Conservation (phyloP, 1,140 invertebrate species). For the Homalodisca vitripennis region DNA sequence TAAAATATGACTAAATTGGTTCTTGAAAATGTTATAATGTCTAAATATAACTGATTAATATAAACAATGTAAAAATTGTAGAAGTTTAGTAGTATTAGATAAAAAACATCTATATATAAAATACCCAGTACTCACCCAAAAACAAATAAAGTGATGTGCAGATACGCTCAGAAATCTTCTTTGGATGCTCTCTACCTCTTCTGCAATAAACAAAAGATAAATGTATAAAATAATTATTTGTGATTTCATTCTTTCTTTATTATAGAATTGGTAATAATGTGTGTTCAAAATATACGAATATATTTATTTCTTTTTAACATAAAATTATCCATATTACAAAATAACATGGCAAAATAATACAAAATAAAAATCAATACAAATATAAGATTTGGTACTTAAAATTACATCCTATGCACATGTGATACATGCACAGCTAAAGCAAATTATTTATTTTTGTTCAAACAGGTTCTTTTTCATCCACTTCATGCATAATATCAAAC, state of each 20-base stretch:
- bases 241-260: background rate
- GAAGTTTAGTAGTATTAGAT: background rate
- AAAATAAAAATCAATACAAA: background rate
- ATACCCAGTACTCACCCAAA: slow-evolving; percentile 48
- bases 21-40: background rate
- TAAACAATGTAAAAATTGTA: background rate
- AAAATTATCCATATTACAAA: background rate
- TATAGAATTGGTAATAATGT: background rate
- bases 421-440: no score
- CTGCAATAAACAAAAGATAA: slow-evolving; percentile 35
- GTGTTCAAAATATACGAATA: background rate
- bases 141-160: slow-evolving; percentile 50
- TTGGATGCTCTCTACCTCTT: slow-evolving; percentile 46
- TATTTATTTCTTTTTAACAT: background rate
- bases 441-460: no score
- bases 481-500: no score
- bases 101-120: background rate
- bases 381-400: no score
- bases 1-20: background rate
- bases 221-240: background rate
- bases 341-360: background rate
- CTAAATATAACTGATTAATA: background rate
- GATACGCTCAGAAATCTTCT: slow-evolving; percentile 49
- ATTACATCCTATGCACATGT: no score
- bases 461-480: no score